Evolutionary conservation across 1,140 invertebrate genomes (phyloP).

Genomic region (Propsilocerus akamusi): DNA sequence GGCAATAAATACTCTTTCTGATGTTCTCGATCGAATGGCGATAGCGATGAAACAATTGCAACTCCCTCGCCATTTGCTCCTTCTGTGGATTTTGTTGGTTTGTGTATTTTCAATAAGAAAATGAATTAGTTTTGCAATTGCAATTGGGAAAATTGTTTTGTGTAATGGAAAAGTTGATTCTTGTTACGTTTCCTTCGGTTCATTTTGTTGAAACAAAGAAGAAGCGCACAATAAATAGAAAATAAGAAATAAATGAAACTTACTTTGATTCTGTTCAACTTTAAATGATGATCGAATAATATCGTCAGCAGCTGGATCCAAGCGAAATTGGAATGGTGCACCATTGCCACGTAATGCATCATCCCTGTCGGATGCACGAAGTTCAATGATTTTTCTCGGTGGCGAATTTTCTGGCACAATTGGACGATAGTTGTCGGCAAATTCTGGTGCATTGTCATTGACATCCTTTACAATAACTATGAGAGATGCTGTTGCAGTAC

Average conservation of each 20-base stretch:
- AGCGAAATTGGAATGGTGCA: conserved; percentile 39
- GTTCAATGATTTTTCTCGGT: conserved; percentile 35
- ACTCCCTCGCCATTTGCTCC: conserved; percentile 40
- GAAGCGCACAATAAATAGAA: too few relatives aligned
- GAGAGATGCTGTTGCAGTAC: conserved; percentile 46
- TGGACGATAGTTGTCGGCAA: conserved; percentile 37
- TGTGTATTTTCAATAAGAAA: neutral
- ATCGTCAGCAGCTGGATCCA: conserved; percentile 36
- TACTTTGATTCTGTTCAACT: conserved; percentile 36
- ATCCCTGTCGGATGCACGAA: conserved; percentile 44
- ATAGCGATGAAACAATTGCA: conserved; percentile 35
- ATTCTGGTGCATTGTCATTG: conserved; percentile 41
- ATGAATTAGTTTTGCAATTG: conserved; percentile 2
- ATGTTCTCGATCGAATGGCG: conserved; percentile 45
- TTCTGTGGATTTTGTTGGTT: conserved; percentile 22
- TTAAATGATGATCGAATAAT: conserved; percentile 37
- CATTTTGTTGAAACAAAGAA: neutral
- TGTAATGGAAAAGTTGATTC: neutral
- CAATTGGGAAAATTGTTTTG: neutral
- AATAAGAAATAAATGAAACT: too few relatives aligned
- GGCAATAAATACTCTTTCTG: conserved; percentile 41
- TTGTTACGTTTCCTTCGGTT: too few relatives aligned
- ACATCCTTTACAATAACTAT: conserved; percentile 44
- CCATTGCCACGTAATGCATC: conserved; percentile 40
- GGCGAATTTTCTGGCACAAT: conserved; percentile 38